Percentiles rank a stretch among this genome's conserved stretches.
These are phyloP conservation scores for Perognathus longimembris DNA, from an alignment of 2,113 vertebrate genomes.

Conservation along the genomic window DNA sequence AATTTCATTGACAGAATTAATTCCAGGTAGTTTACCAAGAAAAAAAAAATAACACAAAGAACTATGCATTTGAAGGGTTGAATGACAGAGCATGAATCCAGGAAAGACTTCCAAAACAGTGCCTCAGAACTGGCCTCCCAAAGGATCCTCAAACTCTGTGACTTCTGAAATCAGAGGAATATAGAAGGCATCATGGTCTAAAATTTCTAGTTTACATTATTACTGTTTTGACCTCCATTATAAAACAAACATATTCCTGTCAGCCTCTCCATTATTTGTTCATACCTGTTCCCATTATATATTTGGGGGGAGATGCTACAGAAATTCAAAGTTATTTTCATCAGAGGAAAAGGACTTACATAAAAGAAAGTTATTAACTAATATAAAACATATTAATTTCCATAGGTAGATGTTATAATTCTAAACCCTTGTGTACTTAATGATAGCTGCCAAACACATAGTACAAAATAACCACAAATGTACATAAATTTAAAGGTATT, in stretches of 20 bases:
- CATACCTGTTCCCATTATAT: neutral
- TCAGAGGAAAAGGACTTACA: neutral
- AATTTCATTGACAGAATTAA: neutral
- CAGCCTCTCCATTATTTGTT: neutral
- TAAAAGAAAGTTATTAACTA: neutral
- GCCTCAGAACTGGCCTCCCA: neutral
- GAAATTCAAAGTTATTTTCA: neutral
- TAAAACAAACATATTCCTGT: constrained; percentile 4
- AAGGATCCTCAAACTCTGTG: neutral
- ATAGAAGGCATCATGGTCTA: neutral
- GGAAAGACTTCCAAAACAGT: neutral
- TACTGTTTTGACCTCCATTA: neutral
- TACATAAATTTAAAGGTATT: too few species aligned
- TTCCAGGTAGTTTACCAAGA: constrained; percentile 31
- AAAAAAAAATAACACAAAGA: neutral
- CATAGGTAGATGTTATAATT: neutral
- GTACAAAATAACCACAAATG: neutral
- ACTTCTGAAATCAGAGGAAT: neutral
- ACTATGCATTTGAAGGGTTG: neutral
- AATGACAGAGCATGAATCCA: neutral
- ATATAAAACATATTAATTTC: neutral
- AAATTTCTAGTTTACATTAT: neutral
- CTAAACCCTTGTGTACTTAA: neutral
- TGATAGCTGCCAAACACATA: neutral
- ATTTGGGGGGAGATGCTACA: neutral